Base-by-base conservation (phyloP, 2,113 vertebrate genomes). In the Oryzias curvinotus region DNA sequence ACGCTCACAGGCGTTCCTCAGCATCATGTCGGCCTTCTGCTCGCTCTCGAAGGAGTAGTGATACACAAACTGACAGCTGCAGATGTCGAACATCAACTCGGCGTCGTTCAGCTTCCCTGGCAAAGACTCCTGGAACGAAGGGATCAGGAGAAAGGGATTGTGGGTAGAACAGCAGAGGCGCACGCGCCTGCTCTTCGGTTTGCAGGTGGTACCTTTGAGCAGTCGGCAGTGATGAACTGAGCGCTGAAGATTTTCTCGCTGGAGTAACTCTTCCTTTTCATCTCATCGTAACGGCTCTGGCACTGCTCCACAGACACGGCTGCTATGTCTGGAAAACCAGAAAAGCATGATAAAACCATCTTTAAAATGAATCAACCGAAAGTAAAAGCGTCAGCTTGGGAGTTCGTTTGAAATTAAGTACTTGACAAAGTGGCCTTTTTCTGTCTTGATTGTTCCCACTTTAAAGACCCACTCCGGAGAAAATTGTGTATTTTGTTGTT, bases 61-160 rank as follows among this genome's bases (percentile, higher is more conserved):
- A 75, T 92, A 97, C 52, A 95, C 97, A 89, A 99, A 99, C 50
- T 99, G 97, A 91, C 96, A 99, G 86, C 96, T 98, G 89, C 96
- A 98, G 78, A 99, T 91, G 80, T 98, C 95, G 73, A 98, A 99
- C 68, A 19, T 65, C 65, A 79, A 88, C 52, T 91, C 74, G 15
- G 91, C 87, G 83, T 95, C 89, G 5, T 51, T 84, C 75, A 95
- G 91, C 74, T 94, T 95, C 69, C 93, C 90, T 48, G 80, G 87
- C 75, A 98, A 78, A 69, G 94, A 72, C 80, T 96, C 95, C 96
- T 98, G 58, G 42, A 90, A 7, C 17, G 42, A 17, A 72, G 19
- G 6, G 41, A 30, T 61, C 2, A 44, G n/a, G 14, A 4, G 23
- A 36, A 7, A 8, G 7, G 30, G 30, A 36, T 30, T 30, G 21